These are phyloP conservation scores for Schlechtendalia chinensis DNA, from an alignment of 1,140 invertebrate species.

Conservation along the genomic window DNA sequence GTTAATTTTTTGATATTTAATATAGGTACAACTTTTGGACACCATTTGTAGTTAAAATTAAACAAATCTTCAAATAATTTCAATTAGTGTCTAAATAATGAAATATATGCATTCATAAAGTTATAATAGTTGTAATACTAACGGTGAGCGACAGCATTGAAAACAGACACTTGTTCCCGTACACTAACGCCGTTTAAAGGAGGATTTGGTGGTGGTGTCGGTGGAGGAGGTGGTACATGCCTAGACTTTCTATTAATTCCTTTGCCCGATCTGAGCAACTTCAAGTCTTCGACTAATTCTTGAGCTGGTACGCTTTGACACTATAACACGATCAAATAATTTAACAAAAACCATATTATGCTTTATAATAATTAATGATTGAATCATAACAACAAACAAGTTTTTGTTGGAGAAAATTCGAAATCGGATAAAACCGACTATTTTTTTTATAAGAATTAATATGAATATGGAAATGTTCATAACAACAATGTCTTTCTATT, in stretches of 20 bases:
- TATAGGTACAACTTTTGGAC: too few species aligned
- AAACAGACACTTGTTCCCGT: slow-evolving; percentile 62
- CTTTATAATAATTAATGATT: neutral
- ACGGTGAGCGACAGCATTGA: slow-evolving; percentile 59
- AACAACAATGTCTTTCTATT: too few species aligned
- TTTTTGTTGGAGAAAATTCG: too few species aligned
- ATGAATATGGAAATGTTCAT: too few species aligned
- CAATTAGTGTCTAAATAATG: neutral
- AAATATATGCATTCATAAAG: neutral
- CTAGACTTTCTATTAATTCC: slow-evolving; percentile 58
- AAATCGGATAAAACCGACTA: too few species aligned
- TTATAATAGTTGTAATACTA: slow-evolving; percentile 50
- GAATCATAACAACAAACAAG: too few species aligned
- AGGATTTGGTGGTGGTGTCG: slow-evolving; percentile 63
- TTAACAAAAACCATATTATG: neutral
- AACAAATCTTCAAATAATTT: too few species aligned
- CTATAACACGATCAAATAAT: slow-evolving; percentile 56
- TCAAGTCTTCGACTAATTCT: slow-evolving; percentile 82
- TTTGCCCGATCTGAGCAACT: slow-evolving; percentile 75
- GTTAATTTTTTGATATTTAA: too few species aligned
- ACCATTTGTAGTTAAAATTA: too few species aligned
- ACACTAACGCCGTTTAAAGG: slow-evolving; percentile 64
- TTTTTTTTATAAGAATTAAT: too few species aligned
- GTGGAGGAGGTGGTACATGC: slow-evolving; percentile 63
- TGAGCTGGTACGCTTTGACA: slow-evolving; percentile 81